Evolutionary conservation across 1,140 invertebrate genomes (phyloP).

Genomic region (Linepithema humile): DNA sequence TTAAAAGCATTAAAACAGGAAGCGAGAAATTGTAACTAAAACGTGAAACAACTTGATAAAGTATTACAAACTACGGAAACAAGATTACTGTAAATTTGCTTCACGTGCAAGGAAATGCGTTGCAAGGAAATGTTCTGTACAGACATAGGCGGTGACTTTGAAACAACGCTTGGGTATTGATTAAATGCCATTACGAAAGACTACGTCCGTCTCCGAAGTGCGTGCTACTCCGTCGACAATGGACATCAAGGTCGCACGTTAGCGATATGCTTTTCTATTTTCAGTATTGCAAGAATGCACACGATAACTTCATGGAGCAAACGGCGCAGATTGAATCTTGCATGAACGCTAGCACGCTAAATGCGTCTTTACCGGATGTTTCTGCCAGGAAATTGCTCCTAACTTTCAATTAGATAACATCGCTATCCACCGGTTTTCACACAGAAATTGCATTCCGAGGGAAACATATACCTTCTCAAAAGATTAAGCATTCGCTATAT

Average conservation of each 20-base stretch:
- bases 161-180: slow-evolving; percentile 64
- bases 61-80: too few relatives aligned
- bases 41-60: background rate
- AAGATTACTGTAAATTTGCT: too few relatives aligned
- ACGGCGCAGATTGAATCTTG: background rate
- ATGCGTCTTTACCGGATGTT: slow-evolving; percentile 23
- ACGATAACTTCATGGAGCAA: background rate
- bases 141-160: slow-evolving; percentile 52
- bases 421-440: background rate
- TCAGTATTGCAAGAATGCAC: background rate
- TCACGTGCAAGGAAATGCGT: too few relatives aligned
- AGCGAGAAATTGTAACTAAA: background rate
- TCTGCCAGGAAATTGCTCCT: background rate
- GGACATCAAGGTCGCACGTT: slow-evolving; percentile 15
- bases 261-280: slow-evolving; percentile 2
- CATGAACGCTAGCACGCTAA: background rate
- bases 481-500: background rate
- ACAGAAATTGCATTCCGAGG: background rate
- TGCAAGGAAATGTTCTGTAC: background rate
- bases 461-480: background rate
- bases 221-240: background rate
- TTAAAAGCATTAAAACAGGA: background rate
- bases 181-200: slow-evolving; percentile 59
- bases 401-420: slow-evolving; percentile 6
- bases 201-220: slow-evolving; percentile 22